Evolutionary conservation across 2,113 vertebrate genomes (phyloP).

Genomic region (Forbesichthys papilliferus): DNA sequence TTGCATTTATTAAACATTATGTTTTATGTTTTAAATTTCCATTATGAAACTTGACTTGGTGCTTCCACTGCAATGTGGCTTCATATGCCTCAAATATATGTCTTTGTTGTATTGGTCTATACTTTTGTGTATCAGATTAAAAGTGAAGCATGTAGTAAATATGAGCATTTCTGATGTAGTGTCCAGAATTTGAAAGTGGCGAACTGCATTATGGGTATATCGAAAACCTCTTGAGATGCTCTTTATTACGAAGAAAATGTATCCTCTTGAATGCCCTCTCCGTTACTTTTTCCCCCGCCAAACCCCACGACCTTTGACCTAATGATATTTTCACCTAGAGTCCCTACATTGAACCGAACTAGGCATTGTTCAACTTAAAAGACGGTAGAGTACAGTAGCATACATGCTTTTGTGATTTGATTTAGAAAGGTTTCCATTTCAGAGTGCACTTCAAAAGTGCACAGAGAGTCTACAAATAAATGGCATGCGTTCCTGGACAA

Average conservation of each 20-base stretch:
- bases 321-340: background rate
- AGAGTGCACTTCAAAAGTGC: background rate
- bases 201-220: background rate
- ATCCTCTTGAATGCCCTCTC: background rate
- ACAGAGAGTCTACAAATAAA: background rate
- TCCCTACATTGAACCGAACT: constrained; percentile 13
- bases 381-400: background rate
- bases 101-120: background rate
- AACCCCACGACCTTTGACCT: background rate
- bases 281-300: background rate
- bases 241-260: background rate
- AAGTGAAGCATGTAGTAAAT: background rate
- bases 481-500: constrained; percentile 1
- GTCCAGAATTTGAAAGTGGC: background rate
- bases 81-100: constrained; percentile 1
- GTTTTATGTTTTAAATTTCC: background rate
- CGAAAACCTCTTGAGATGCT: background rate
- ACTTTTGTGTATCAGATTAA: background rate
- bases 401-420: background rate
- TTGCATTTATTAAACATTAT: background rate
- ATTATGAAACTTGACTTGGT: background rate
- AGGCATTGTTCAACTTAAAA: no score
- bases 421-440: background rate
- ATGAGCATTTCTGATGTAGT: background rate
- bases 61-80: background rate